Evolutionary conservation across 2,888 invertebrate genomes (phyloP).

Genomic region (Galeruca laticollis): DNA sequence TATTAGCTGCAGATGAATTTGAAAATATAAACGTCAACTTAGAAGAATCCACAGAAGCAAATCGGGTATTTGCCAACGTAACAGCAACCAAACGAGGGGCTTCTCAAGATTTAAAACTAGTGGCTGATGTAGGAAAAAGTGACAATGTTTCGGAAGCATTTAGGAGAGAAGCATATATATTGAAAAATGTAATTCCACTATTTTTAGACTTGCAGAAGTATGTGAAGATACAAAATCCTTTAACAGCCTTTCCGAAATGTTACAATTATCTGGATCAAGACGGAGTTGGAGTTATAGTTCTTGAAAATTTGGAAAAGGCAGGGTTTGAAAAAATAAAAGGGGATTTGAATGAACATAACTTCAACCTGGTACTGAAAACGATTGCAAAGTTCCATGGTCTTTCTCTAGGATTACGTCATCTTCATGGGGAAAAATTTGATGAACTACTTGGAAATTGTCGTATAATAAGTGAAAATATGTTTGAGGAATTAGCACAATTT

Average conservation of each 20-base stretch:
- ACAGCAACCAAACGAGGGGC: background rate
- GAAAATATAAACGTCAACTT: background rate
- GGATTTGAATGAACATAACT: background rate
- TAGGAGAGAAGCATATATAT: conserved; percentile 7
- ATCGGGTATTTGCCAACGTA: background rate
- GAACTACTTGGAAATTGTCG: background rate
- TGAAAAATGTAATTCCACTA: background rate
- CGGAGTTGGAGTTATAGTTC: background rate
- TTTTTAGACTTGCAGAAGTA: conserved; percentile 11
- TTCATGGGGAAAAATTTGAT: background rate
- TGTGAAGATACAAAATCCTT: background rate
- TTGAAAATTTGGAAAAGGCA: background rate
- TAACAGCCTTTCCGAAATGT: conserved; percentile 4
- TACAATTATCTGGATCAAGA: background rate
- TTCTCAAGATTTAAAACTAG: background rate
- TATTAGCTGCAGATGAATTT: background rate
- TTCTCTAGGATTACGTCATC: conserved; percentile 1
- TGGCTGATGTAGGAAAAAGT: background rate
- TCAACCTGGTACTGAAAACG: background rate
- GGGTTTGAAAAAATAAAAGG: background rate
- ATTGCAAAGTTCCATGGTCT: conserved; percentile 12
- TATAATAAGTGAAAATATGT: background rate
- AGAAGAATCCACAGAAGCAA: background rate
- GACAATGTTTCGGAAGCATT: background rate
- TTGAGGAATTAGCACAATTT: background rate